Percentiles rank a stretch among this genome's conserved stretches.
Evolutionary conservation across 1,140 invertebrate genomes (phyloP).

Genomic region (Leptinotarsa texana): DNA sequence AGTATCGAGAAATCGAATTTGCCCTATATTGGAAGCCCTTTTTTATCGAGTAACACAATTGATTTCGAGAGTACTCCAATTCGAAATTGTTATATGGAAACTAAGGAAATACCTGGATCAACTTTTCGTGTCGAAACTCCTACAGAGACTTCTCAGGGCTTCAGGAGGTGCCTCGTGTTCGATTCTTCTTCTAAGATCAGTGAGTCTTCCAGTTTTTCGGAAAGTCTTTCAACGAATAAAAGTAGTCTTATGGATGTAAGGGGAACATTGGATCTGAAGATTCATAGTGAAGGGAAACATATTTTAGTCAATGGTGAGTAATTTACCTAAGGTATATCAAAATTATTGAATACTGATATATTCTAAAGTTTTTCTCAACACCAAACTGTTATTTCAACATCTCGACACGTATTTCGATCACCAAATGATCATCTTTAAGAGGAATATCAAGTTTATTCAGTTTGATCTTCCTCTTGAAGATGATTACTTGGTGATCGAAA

Average conservation of each 20-base stretch:
- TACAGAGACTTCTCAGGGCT: constrained; percentile 27
- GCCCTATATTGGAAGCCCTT: constrained; percentile 26
- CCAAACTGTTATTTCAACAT: too few relatives aligned
- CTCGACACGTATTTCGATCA: too few relatives aligned
- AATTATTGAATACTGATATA: too few relatives aligned
- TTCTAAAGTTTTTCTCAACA: too few relatives aligned
- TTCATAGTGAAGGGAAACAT: constrained; percentile 33
- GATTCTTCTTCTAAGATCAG: constrained; percentile 37
- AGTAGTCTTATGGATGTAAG: constrained; percentile 34
- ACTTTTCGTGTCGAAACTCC: constrained; percentile 30
- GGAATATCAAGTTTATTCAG: too few relatives aligned
- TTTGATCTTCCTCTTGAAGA: too few relatives aligned
- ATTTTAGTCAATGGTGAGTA: constrained; percentile 48
- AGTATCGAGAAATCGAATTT: constrained; percentile 36
- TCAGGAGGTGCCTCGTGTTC: constrained; percentile 47
- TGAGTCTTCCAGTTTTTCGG: constrained; percentile 37
- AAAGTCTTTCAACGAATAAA: constrained; percentile 33
- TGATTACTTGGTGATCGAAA: too few relatives aligned
- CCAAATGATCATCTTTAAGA: too few relatives aligned
- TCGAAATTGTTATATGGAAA: constrained; percentile 31
- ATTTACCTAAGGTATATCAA: too few relatives aligned
- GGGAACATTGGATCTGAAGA: constrained; percentile 45
- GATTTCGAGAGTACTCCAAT: constrained; percentile 26
- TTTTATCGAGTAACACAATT: constrained; percentile 17
- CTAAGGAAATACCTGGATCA: constrained; percentile 21